Evolutionary conservation across 2,113 vertebrate genomes (phyloP), one percentile per base, ranked within the genome.

Genomic region (Rostratula benghalensis): DNA sequence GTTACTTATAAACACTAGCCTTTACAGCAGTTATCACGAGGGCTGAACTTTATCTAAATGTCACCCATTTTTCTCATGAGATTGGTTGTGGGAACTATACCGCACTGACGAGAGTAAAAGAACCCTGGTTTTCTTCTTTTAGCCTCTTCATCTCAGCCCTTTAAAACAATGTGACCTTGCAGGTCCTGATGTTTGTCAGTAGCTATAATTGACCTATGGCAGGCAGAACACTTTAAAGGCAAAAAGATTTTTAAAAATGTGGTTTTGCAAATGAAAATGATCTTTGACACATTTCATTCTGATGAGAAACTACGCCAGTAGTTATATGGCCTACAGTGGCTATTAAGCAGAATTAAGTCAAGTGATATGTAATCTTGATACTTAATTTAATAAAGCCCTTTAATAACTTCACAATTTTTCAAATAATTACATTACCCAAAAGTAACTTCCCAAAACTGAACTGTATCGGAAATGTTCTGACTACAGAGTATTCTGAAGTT

Each of bases 1-100:
- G 91, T 97, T 69, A 94, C 95, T 91, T 94, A 92, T 85, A 70
- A 96, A 84, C 41, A 7, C 11, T 8, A 23, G 4, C 41, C 7
- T 89, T 90, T 89, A 68, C 59, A 70, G 5, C 67, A 65, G 80
- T 56, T 76, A 12, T 96, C 80, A 54, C 23, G 2, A 0, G 4
- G 74, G 43, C 50, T 91, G 78, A 45, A 2, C 85, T 81, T 96
- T 82, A 92, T 91, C 87, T 91, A 59, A 87, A 35, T 50, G 80
- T 87, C 74, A 37, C 83, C 19, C 4, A 0, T 50, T 93, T 88
- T 73, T 79, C 57, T 79, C 24, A 9, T 33, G 67, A 78, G 90
- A 59, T 83, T 79, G 78, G 81, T 64, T 81, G 28, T 71, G 68
- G 86, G 60, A 91, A 33, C 45, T 20, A 2, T 39, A 54, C 35